Evolutionary conservation across 2,113 vertebrate genomes (phyloP).

Genomic region (Halichoerus grypus): DNA sequence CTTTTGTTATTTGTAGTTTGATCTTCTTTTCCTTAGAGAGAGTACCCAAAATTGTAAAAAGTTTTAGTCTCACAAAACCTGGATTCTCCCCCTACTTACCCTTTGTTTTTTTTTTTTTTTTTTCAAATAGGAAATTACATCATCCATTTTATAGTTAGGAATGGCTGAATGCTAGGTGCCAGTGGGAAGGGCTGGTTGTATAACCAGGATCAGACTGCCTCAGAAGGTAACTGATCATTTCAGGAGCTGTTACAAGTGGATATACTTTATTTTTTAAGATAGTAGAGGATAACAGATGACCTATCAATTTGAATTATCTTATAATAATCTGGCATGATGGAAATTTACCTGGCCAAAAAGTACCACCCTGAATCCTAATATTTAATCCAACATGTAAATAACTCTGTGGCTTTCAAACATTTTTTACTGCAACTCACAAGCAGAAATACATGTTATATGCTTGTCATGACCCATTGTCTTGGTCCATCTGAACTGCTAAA

Average conservation of each 20-base stretch:
- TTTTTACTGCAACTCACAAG: neutral
- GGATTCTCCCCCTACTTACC: neutral
- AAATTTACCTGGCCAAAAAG: slow-evolving; percentile 5
- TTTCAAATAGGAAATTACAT: neutral
- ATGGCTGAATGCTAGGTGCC: neutral
- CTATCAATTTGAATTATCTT: neutral
- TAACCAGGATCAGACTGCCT: neutral
- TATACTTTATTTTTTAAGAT: neutral
- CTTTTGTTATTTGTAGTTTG: slow-evolving; percentile 25
- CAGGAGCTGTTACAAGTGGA: neutral
- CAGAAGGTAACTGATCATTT: neutral
- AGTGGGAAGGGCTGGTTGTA: neutral
- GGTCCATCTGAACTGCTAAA: neutral
- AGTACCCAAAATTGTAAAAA: neutral
- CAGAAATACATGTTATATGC: neutral
- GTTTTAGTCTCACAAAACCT: neutral
- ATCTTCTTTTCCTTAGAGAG: neutral
- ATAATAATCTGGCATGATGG: neutral
- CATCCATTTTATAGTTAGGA: neutral
- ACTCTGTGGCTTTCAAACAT: neutral
- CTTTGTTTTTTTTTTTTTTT: neutral
- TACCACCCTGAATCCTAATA: neutral
- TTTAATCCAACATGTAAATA: slow-evolving; percentile 21
- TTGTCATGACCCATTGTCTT: neutral
- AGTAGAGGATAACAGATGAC: neutral